Conservation (phyloP, 2,797 vertebrate species). For the Coccyzus lansbergi region DNA sequence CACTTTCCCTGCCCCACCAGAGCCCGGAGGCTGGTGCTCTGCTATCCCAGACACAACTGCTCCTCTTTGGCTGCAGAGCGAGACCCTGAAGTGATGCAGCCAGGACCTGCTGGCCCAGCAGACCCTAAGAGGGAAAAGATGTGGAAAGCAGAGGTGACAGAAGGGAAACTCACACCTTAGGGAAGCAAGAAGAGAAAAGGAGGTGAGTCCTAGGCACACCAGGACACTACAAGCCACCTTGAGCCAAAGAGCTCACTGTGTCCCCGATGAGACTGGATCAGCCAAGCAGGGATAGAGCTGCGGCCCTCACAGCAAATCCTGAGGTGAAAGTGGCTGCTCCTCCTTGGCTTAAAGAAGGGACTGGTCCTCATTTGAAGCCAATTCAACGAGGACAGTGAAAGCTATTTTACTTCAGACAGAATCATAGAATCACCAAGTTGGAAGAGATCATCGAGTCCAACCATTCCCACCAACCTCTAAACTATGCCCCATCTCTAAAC, state of each 20-base stretch:
- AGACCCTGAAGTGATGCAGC: background rate
- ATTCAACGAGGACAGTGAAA: background rate
- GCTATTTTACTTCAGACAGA: background rate
- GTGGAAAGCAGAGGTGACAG: background rate
- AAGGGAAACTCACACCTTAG: background rate
- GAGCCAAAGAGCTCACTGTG: background rate
- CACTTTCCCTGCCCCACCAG: background rate
- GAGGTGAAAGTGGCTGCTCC: rapidly evolving
- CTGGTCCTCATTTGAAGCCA: background rate
- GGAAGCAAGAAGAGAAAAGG: background rate
- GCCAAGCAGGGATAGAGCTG: background rate
- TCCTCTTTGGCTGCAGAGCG: background rate
- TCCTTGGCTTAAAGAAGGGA: background rate
- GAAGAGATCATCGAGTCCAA: too few relatives aligned
- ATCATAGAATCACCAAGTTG: too few relatives aligned
- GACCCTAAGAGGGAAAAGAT: background rate
- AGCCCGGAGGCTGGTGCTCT: background rate
- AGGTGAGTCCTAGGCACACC: background rate
- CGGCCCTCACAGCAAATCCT: background rate
- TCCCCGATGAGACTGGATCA: background rate
- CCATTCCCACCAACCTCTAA: too few relatives aligned
- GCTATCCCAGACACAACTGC: background rate
- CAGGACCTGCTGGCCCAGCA: background rate
- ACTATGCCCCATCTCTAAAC: too few relatives aligned
- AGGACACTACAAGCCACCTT: background rate